Conservation (phyloP, 2,888 invertebrate species). For the Lithophane socia region DNA sequence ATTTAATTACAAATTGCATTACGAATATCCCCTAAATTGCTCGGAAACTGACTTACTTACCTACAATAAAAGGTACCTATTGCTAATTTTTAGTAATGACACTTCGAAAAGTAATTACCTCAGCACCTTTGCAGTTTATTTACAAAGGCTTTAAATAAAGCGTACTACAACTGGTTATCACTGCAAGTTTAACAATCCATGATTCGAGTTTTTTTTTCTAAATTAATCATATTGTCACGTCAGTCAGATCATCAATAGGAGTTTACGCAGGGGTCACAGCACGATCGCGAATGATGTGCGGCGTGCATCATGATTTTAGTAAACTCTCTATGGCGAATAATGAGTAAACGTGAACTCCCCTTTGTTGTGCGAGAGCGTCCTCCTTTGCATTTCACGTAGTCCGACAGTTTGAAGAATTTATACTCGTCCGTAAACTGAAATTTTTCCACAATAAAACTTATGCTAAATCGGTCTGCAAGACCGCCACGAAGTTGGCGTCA, state of each 20-base stretch:
- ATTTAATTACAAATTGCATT: neutral
- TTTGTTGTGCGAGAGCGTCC: constrained; percentile 88
- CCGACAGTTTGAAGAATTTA: constrained; percentile 79
- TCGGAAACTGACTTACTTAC: constrained; percentile 27
- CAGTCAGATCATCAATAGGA: constrained; percentile 76
- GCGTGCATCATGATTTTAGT: constrained; percentile 76
- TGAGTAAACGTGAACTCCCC: constrained; percentile 83
- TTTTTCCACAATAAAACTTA: constrained; percentile 76
- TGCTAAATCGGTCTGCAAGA: constrained; percentile 78
- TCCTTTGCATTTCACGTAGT: constrained; percentile 89
- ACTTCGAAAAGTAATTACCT: constrained; percentile 62
- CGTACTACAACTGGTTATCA: constrained; percentile 33
- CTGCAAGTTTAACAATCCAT: constrained; percentile 31
- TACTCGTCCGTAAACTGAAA: constrained; percentile 75
- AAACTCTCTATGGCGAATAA: constrained; percentile 61
- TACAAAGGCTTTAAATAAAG: constrained; percentile 36
- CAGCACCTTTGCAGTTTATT: constrained; percentile 40
- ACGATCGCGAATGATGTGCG: constrained; percentile 75
- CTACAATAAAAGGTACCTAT: constrained; percentile 11
- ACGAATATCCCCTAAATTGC: neutral
- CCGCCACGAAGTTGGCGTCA: constrained; percentile 84
- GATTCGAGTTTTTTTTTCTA: constrained; percentile 36
- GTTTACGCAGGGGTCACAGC: constrained; percentile 79
- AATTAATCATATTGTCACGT: constrained; percentile 77
- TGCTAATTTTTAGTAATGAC: constrained; percentile 37